A percentile compares a stretch with the other conserved stretches of the same genome.
Conservation (phyloP, 2,113 vertebrate species). For the Dromas ardeola region DNA sequence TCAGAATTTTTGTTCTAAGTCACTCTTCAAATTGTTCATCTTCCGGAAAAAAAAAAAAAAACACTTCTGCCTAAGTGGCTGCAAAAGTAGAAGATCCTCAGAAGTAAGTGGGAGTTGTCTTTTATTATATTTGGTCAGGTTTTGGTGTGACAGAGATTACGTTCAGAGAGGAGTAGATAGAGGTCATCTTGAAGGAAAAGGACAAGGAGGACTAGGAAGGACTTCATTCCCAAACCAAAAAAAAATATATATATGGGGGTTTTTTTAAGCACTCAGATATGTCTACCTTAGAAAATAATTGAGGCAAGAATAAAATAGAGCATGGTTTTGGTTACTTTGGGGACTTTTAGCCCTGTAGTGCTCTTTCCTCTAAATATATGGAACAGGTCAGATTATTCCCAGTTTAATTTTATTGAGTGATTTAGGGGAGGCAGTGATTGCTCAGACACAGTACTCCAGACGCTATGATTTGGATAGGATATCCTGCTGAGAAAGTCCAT, state of each 20-base stretch:
- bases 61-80: neutral
- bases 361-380: neutral
- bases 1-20: neutral
- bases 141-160: neutral
- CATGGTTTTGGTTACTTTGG: fast-evolving
- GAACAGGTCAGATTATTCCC: neutral
- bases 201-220: neutral
- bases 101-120: neutral
- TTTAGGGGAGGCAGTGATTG: neutral
- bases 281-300: neutral
- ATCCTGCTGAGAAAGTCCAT: neutral
- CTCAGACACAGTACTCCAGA: neutral
- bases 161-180: neutral
- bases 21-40: neutral
- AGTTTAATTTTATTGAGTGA: neutral
- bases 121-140: neutral
- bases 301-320: neutral
- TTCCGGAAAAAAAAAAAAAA: neutral
- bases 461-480: neutral
- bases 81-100: neutral
- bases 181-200: neutral
- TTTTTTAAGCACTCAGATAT: neutral
- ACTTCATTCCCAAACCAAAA: neutral
- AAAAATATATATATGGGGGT: no score
- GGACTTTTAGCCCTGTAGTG: neutral